Base-by-base conservation (phyloP, 2,113 vertebrate genomes). In the Cinclus mexicanus region DNA sequence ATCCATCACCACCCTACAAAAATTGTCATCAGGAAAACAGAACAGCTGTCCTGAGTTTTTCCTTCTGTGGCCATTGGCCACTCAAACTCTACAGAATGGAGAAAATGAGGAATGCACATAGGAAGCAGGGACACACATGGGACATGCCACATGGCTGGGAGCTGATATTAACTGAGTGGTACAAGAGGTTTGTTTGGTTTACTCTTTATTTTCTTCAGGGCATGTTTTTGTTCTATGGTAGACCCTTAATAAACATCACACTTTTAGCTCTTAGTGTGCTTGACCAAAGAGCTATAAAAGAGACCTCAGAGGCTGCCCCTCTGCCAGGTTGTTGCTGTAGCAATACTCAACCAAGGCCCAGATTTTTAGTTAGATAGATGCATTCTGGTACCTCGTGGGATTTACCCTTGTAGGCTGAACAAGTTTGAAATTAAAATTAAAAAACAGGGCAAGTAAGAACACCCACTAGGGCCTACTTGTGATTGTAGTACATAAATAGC, bases 361-460 rank as follows among this genome's bases (percentile, higher is more conserved):
- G 71, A 76, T 78, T 95, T 87, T 89, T 81, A 59, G 64, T 67
- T 68, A 77, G 82, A 55, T 11, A 87, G 61, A 83, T 78, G 44
- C n/a, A 81, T 81, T 20, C 49, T 77, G 63, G 35, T 83, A 77
- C 41, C 93, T 95, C 1, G 0, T 81, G 79, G 79, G 94, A 92
- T 89, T 95, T 95, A 89, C 60, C 76, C 49, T 88, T 90, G 37
- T 49, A 92, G 90, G 68, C 76, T 92, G 92, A 95, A 74, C 52
- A 89, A 92, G 75, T 81, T 84, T 87, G 60, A 93, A 96, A 96
- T 92, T 89, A 89, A 96, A 95, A 89, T 90, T 81, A 70, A 91
- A 95, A 87, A 95, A 72, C 82, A 94, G 78, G 84, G 68, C 85
- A 90, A 83, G 61, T 80, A 77, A 95, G 83, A 93, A 94, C 88